A percentile compares a stretch with the other conserved stretches of the same genome.
Conservation (phyloP, 2,113 vertebrate genomes). For the Dolichallabes microphthalmus region DNA sequence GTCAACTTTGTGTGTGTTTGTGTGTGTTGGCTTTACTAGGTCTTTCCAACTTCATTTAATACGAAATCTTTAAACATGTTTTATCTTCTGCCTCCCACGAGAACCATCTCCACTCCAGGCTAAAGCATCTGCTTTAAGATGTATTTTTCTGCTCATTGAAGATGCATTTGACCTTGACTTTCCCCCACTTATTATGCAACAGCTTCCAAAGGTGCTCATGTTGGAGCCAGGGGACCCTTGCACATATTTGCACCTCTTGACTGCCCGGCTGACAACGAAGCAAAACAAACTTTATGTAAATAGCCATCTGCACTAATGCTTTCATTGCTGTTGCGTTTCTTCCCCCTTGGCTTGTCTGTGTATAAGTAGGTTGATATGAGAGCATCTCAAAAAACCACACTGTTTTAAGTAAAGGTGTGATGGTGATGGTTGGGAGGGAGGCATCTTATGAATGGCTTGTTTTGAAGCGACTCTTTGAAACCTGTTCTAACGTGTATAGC, state of each 20-base stretch:
- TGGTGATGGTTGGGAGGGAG: slow-evolving; percentile 6
- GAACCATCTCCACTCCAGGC: not conserved
- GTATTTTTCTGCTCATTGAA: slow-evolving; percentile 29
- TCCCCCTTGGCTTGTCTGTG: not conserved
- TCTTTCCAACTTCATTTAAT: slow-evolving; percentile 34
- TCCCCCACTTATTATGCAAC: slow-evolving; percentile 23
- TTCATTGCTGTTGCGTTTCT: not conserved
- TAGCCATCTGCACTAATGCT: slow-evolving; percentile 6
- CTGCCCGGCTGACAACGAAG: slow-evolving; percentile 18
- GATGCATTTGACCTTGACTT: not conserved
- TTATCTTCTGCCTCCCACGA: slow-evolving; percentile 41
- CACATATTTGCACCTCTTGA: slow-evolving; percentile 7
- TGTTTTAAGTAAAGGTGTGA: slow-evolving; percentile 21
- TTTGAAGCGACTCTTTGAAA: slow-evolving; percentile 35
- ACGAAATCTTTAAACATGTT: slow-evolving; percentile 31
- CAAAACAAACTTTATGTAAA: slow-evolving; percentile 28
- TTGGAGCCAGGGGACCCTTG: slow-evolving; percentile 14
- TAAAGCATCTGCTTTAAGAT: slow-evolving; percentile 21
- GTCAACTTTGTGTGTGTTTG: not conserved
- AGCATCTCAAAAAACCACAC: slow-evolving; percentile 14
- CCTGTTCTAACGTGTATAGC: slow-evolving; percentile 41
- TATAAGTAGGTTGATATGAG: not conserved
- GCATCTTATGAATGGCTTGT: slow-evolving; percentile 29
- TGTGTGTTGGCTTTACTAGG: slow-evolving; percentile 27
- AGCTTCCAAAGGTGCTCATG: slow-evolving; percentile 16